A percentile compares a stretch with the other conserved stretches of the same genome.
These are phyloP conservation scores for Dreissena rostriformis DNA, from an alignment of 1,140 invertebrate genomes.

Conservation along the genomic window DNA sequence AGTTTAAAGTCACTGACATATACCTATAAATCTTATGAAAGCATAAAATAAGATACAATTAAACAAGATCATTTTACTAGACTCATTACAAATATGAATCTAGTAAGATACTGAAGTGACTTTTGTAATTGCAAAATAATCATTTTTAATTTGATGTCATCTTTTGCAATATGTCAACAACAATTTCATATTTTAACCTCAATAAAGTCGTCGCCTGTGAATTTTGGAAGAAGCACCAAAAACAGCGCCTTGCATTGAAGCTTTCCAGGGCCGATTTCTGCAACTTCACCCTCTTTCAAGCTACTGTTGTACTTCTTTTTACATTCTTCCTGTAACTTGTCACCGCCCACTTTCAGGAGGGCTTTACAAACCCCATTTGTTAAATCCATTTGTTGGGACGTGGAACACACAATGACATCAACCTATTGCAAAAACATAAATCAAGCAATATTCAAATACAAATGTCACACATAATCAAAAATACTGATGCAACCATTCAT, in stretches of 20 bases:
- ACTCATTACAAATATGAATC: too few relatives aligned
- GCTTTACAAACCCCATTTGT: constrained; percentile 26
- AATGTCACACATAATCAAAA: too few relatives aligned
- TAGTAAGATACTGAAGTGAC: too few relatives aligned
- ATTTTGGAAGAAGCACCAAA: constrained; percentile 22
- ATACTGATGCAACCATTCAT: too few relatives aligned
- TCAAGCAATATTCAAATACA: too few relatives aligned
- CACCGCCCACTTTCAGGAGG: constrained; percentile 25
- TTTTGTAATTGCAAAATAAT: too few relatives aligned
- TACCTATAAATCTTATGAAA: too few relatives aligned
- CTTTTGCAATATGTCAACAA: too few relatives aligned
- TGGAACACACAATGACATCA: constrained; percentile 44
- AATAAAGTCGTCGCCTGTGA: constrained; percentile 1
- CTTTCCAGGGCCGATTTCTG: constrained; percentile 27
- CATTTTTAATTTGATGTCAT: too few relatives aligned
- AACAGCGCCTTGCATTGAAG: constrained; percentile 19
- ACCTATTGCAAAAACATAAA: constrained; percentile 17
- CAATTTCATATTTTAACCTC: neutral
- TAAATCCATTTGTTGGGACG: constrained; percentile 33
- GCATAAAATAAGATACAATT: too few relatives aligned
- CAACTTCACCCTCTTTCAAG: constrained; percentile 26
- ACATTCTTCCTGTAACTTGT: constrained; percentile 31
- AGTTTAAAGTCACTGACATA: too few relatives aligned
- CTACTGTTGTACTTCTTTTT: constrained; percentile 22
- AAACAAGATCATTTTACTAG: too few relatives aligned